These are phyloP conservation scores for Schizopygopsis pylzovi DNA, from an alignment of 2,797 vertebrate genomes.

Conservation along the genomic window DNA sequence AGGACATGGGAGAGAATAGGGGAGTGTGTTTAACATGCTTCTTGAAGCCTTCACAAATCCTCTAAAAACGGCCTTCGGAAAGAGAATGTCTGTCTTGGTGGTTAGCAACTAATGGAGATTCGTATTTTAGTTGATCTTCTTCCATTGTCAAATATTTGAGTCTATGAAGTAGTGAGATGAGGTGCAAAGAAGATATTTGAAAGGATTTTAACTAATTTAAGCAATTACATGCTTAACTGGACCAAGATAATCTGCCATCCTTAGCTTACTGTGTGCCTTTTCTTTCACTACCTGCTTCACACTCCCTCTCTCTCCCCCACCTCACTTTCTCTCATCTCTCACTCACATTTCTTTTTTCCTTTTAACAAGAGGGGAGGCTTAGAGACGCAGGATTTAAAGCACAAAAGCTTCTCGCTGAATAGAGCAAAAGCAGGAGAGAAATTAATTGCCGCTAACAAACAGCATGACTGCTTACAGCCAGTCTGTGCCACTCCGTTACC, in stretches of 20 bases:
- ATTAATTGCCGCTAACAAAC: slow-evolving; percentile 99
- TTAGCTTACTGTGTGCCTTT: slow-evolving; percentile 84
- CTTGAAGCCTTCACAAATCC: slow-evolving; percentile 83
- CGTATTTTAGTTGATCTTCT: slow-evolving; percentile 91
- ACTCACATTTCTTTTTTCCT: slow-evolving; percentile 79
- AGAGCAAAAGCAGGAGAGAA: slow-evolving; percentile 97
- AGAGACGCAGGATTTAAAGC: slow-evolving; percentile 98
- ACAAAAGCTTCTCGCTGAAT: slow-evolving; percentile 97
- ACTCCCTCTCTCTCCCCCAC: slow-evolving; percentile 37
- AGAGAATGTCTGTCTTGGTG: slow-evolving; percentile 88
- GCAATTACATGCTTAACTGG: slow-evolving; percentile 99
- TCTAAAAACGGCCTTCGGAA: slow-evolving; percentile 82
- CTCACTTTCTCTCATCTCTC: slow-evolving; percentile 73
- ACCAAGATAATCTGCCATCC: slow-evolving; percentile 99
- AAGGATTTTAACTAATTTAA: slow-evolving; percentile 99
- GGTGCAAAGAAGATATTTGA: slow-evolving; percentile 99
- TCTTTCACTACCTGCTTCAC: slow-evolving; percentile 67
- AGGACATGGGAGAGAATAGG: not conserved
- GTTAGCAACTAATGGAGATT: slow-evolving; percentile 92
- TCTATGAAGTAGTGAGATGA: slow-evolving; percentile 99
- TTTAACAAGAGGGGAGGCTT: slow-evolving; percentile 92
- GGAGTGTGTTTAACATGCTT: slow-evolving; percentile 75
- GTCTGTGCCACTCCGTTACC: slow-evolving; percentile 94
- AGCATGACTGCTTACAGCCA: slow-evolving; percentile 98
- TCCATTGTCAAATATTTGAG: slow-evolving; percentile 99